Evolutionary conservation across 2,113 vertebrate genomes (phyloP), one percentile per base, ranked within the genome.

Genomic region (Thryonomys swinderianus): DNA sequence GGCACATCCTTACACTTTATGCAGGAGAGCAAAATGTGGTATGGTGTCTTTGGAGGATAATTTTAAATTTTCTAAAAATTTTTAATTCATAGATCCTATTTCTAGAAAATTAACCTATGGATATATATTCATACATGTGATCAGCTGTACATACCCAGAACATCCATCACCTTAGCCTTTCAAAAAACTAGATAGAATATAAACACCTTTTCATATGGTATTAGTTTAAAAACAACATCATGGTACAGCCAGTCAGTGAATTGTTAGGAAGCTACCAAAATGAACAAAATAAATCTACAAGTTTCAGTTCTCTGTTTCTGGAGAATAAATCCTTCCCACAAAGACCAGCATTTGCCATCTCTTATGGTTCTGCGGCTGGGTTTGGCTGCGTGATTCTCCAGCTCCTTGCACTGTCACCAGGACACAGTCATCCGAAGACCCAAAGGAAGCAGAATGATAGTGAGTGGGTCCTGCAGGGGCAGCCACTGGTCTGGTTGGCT

Each of bases 31-130:
- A 34, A 71, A 88, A 27, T 76, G 10, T 64, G 64, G 16, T 18
- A 27, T 30, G 40, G 10, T 34, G 45, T 4, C 25, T 59, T 62
- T 74, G 66, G 57, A 92, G 45, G 11, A 69, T 66, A 78, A 90
- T 69, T 80, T 90, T 66, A 40, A 57, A 80, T 20, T 71, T 66
- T n/a, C 51, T 61, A 61, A 66, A 94, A 42, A 48, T 23, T 79
- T 61, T 95, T 76, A 81, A 87, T 82, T 61, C 62, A 42, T 3
- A 2, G 59, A 11, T 40, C 13, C 64, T 88, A 34, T 88, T 71
- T 95, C 51, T 93, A 80, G 53, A 8, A 79, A 88, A 42, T 79
- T 91, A 76, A 64, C 45, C 61, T 85, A 83, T 11, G 86, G 8
- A 25, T 53, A 62, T 30, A n/a, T 88, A 74, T 48, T 34, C 55